Evolutionary conservation across 92 coral and sea anemone species (phyloP), one percentile per base, ranked within the genome.

Genomic region (Parazoanthus darwini): DNA sequence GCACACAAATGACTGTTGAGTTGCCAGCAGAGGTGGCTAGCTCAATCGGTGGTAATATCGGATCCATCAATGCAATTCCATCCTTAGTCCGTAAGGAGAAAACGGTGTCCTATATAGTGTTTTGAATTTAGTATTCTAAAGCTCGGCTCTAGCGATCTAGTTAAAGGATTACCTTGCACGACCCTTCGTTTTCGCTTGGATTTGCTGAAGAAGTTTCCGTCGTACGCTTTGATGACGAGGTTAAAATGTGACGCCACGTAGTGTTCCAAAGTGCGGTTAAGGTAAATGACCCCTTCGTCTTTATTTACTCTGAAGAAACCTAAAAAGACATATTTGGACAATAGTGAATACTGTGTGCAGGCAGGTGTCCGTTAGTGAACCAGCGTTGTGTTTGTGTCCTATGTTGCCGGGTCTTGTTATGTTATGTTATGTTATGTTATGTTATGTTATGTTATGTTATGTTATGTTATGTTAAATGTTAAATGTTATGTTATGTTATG

Each of bases 251-350:
- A 58, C 22, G 77, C 79, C 22, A 89, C 74, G 82, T 91, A 88
- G 54, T 66, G 85, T 70, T 89, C 91, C 79, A 94, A 82, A 26
- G 90, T 36, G 51, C 77, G 90, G 48, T 46, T 86, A 33, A 93
- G 68, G 68, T 79, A 83, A 51, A 94, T 48, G 23, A 67, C 87
- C 25, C 98, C 98, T 42, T 46, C 43, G 25, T 79, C 78, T 13
- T 56, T 38, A 59, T 92, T 79, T 29, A 94, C 90, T n/a, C 80
- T 89, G 44, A 92, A 94, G 83, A 54, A 88, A 71, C 94, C 98
- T 94, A 48, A 50, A 78, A 89, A 23, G 6, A 83, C 66, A 71
- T 29, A 29, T 0, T 29, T 54, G 59, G 18, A 54, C 59, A 11
- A 0, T 54, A 15, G 58, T 11, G 20, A 15, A 0, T 54, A 20